Conservation (phyloP, 2,113 vertebrate genomes). For the Tursiops truncatus region DNA sequence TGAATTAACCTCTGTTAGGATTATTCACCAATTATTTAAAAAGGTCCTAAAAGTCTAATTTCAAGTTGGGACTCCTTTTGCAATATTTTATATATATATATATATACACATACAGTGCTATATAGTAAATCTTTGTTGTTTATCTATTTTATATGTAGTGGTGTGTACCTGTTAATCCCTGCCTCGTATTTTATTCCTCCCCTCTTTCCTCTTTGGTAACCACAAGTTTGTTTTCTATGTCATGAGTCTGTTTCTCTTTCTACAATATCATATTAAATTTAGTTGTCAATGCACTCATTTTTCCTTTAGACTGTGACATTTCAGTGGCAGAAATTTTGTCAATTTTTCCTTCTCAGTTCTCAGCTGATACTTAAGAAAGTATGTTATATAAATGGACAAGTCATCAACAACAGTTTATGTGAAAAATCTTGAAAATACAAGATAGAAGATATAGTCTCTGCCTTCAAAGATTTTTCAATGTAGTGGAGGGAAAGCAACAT, state of each 20-base stretch:
- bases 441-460: background rate
- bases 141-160: background rate
- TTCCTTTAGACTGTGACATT: background rate
- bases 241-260: background rate
- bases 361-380: background rate
- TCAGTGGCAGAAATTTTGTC: background rate
- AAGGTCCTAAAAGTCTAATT: background rate
- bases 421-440: background rate
- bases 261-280: background rate
- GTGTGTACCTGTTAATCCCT: background rate
- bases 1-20: background rate
- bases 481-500: background rate
- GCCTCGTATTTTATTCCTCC: background rate
- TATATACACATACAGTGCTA: background rate
- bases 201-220: background rate
- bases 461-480: background rate
- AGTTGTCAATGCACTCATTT: background rate
- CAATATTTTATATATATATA: background rate
- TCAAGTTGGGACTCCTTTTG: background rate
- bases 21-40: background rate
- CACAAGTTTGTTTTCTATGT: background rate
- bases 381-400: background rate
- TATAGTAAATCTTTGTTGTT: background rate
- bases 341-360: background rate
- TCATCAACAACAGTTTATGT: background rate